phyloP scores from a whole-genome alignment of 1,140 invertebrate species.

The Riptortus pedestris region DNA sequence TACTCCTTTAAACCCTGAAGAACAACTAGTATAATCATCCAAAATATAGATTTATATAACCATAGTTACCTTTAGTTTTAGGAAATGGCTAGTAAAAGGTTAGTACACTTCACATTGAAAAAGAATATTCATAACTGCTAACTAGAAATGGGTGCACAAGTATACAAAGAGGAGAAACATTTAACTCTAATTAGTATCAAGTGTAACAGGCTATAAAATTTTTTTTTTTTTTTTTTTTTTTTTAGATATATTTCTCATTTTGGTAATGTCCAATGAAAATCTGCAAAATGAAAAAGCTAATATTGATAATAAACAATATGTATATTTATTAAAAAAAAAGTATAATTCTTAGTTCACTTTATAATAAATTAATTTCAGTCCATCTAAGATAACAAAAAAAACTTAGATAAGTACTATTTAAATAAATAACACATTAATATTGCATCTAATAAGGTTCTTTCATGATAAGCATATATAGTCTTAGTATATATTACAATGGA shows the following conservation, averaged over 20 bases:
- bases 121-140: not conserved
- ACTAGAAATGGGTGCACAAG: not conserved
- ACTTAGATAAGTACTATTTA: too few species aligned
- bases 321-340: too few species aligned
- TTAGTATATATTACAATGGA: too few species aligned
- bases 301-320: too few species aligned
- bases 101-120: not conserved
- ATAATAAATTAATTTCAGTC: too few species aligned
- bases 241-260: not conserved
- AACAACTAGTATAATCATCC: not conserved
- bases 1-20: not conserved
- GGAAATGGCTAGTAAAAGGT: not conserved
- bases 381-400: too few species aligned
- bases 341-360: too few species aligned
- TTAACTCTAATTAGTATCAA: not conserved
- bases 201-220: not conserved
- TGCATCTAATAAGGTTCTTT: too few species aligned
- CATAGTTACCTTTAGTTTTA: not conserved
- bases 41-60: not conserved
- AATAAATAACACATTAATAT: too few species aligned
- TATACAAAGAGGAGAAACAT: not conserved
- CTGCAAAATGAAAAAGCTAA: too few species aligned
- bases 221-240: not conserved
- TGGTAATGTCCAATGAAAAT: not conserved
- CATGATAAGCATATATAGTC: too few species aligned